Base-by-base conservation (phyloP, 2,113 vertebrate genomes). In the Orthonyx spaldingii region DNA sequence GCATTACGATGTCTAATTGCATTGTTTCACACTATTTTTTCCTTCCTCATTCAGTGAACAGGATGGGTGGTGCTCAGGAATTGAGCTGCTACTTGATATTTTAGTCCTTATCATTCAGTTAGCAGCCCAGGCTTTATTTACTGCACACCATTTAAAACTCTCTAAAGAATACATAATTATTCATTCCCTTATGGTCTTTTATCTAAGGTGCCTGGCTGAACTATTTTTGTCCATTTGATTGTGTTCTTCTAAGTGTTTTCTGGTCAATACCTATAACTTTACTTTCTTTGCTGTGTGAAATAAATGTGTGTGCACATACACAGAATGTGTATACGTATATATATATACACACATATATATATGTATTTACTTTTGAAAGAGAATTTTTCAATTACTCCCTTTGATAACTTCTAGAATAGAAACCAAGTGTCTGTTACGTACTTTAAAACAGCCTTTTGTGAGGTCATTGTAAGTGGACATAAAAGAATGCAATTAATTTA, bases 1-100 rank as follows among this genome's bases (percentile, higher is more conserved):
- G 89, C 56, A 2, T 87, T 95, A 27, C 17, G 61, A 63, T 95
- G 80, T 82, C 82, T 91, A 88, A 94, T 95, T 96, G 90, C 47
- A 96, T 96, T 97, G 92, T 96, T 96, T 95, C 94, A 93, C 95
- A 96, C 91, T 93, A 96, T 96, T 96, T 97, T 97, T 95, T 95
- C 87, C 93, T 96, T 92, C 82, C 90, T 95, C 70, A 91, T 96
- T 96, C 70, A 88, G 57, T 63, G 92, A 80, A 96, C 93, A 96
- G 95, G 95, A 97, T 97, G 94, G 94, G 94, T 0, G 93, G 87
- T 57, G 66, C 82, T 97, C 89, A 86, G 85, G 93, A 94, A 83
- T 94, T 82, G 92, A 96, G 55, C 75, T 76, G 75, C 64, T 85
- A 61, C 74, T 95, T 96, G 91, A 44, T 97, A 94, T 96, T 95